Conservation (phyloP, 2,888 invertebrate species). For the Elegia similella region DNA sequence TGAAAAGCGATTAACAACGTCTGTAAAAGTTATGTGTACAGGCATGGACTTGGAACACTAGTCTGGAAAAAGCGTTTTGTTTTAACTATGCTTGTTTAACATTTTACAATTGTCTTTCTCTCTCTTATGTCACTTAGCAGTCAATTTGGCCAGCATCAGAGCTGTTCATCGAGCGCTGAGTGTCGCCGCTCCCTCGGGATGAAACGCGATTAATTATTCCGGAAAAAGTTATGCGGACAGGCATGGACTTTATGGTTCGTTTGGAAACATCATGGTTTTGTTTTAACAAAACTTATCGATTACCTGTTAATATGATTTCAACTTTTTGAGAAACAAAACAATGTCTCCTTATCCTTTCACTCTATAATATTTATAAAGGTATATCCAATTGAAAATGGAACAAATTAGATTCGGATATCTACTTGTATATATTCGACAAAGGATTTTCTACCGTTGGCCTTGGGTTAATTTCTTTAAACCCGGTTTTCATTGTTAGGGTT, state of each 20-base stretch:
- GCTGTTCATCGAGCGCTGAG: slow-evolving; percentile 43
- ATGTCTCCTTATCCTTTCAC: no score
- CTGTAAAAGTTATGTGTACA: slow-evolving; percentile 53
- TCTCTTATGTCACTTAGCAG: slow-evolving; percentile 18
- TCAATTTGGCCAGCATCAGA: slow-evolving; percentile 29
- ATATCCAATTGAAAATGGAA: no score
- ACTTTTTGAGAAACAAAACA: no score
- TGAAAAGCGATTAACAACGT: slow-evolving; percentile 60
- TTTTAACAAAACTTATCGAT: neutral
- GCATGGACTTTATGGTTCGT: slow-evolving; percentile 34
- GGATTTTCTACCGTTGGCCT: no score
- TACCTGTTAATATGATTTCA: no score
- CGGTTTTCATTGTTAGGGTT: no score
- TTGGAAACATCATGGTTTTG: neutral
- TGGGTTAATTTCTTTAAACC: no score
- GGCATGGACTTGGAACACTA: slow-evolving; percentile 36
- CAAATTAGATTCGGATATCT: no score
- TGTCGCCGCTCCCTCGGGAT: slow-evolving; percentile 46
- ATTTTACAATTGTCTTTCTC: neutral
- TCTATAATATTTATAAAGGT: no score
- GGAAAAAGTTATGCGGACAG: slow-evolving; percentile 54
- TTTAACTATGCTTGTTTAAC: no score
- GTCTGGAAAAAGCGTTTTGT: neutral
- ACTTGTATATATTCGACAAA: no score
- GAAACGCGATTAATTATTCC: slow-evolving; percentile 61